Base-by-base conservation (phyloP, 2,888 invertebrate genomes). In the Agriopis marginaria region DNA sequence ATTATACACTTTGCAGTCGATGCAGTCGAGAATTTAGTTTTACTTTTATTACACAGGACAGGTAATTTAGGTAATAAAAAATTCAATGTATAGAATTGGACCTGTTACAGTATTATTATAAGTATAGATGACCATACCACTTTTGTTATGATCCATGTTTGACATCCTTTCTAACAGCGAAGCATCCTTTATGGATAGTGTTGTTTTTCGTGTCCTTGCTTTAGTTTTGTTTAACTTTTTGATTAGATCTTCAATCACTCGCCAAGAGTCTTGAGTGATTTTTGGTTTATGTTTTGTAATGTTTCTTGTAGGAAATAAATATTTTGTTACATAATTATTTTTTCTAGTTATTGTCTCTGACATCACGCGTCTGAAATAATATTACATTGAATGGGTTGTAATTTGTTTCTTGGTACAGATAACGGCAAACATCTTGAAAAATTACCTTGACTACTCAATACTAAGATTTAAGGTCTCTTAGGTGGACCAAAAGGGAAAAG, bases 171-270 rank as follows among this genome's bases (percentile, higher is more conserved):
- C 77, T 39, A 84, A 64, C 45, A 85, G 61, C 23, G 68, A 71
- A 8, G 75, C 72, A 17, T 80, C 70, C n/a, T 79, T 75, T 39
- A 70, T 53, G 40, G 75, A 76, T 14, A 74, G 63, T 68, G 63
- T 64, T 11, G 68, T 49, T 7, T 54, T 40, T 10, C n/a, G 8
- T 0, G 7, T 42, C 1, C 42, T 44, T 53, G 14, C 55, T 65
- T 71, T 75, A 47, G 70, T 79, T 71, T 77, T 75, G 50, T 80
- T 84, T 3, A 86, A 73, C 23, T 79, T 84, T 62, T 82, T 80
- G 56, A 90, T 74, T 32, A 88, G 70, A 47, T 82, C 77, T 12
- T 88, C 81, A 51, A 87, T 78, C 1, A 77, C 61, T 39, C 79
- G 72, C 83, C 82, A 84, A 0, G 84, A 75, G 9, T 80, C 68